These are phyloP conservation scores for Camelus dromedarius DNA, from an alignment of 2,113 vertebrate genomes.

Conservation along the genomic window DNA sequence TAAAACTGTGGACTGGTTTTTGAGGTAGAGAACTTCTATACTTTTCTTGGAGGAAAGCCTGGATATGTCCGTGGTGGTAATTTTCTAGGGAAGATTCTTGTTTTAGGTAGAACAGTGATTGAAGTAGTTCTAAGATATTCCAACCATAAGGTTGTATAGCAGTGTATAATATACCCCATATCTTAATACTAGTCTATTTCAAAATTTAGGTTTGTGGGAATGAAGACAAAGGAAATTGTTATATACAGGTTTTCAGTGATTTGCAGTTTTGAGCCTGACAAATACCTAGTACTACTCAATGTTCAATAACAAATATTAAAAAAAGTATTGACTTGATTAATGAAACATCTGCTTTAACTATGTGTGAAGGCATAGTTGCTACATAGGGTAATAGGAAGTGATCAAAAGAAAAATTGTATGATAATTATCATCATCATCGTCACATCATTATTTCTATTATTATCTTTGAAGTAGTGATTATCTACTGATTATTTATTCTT, in stretches of 20 bases:
- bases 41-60: slow-evolving; percentile 5
- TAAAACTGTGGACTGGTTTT: not conserved
- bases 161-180: not conserved
- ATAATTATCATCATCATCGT: not conserved
- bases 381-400: not conserved
- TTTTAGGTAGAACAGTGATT: not conserved
- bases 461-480: not conserved
- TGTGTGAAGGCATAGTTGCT: not conserved
- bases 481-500: not conserved
- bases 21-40: not conserved
- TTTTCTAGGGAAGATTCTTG: not conserved
- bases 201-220: not conserved
- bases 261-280: not conserved
- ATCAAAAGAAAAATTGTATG: not conserved
- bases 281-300: not conserved
- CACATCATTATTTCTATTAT: not conserved
- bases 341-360: not conserved
- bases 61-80: not conserved
- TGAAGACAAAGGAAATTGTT: not conserved
- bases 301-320: not conserved
- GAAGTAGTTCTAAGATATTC: not conserved
- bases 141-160: not conserved
- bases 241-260: not conserved
- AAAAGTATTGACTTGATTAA: not conserved
- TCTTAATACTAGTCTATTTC: not conserved